phyloP scores from a whole-genome alignment of 2,888 invertebrate genomes.

The Sepiola atlantica region DNA sequence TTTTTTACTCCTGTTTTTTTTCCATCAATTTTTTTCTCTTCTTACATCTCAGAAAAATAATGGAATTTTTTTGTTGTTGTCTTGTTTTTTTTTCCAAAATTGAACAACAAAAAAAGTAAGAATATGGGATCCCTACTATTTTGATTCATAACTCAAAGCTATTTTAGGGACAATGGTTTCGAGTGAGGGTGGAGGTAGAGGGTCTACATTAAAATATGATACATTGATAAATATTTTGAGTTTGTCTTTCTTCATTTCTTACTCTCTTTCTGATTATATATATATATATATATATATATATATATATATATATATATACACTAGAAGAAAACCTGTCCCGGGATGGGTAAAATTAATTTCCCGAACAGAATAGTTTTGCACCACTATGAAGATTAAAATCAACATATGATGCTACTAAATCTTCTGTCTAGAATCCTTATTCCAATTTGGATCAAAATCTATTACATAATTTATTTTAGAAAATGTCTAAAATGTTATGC shows the following conservation, averaged over 20 bases:
- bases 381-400: too few species aligned
- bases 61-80: background rate
- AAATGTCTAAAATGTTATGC: too few species aligned
- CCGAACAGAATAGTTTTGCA: too few species aligned
- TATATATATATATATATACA: background rate
- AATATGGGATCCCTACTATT: background rate
- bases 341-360: too few species aligned
- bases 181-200: too few species aligned
- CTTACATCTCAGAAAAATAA: background rate
- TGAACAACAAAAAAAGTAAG: background rate
- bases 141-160: background rate
- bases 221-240: background rate
- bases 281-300: too few species aligned
- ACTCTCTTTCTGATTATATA: background rate
- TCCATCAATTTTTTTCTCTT: background rate
- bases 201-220: background rate
- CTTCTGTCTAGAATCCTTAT: too few species aligned
- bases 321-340: too few species aligned
- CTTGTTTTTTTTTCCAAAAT: background rate
- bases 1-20: background rate
- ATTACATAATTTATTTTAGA: too few species aligned
- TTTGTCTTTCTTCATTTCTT: background rate
- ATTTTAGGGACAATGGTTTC: background rate
- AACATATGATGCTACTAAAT: too few species aligned
- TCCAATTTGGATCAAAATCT: too few species aligned